Evolutionary conservation across 2,888 invertebrate genomes (phyloP).

Genomic region (Epicampocera succincta): DNA sequence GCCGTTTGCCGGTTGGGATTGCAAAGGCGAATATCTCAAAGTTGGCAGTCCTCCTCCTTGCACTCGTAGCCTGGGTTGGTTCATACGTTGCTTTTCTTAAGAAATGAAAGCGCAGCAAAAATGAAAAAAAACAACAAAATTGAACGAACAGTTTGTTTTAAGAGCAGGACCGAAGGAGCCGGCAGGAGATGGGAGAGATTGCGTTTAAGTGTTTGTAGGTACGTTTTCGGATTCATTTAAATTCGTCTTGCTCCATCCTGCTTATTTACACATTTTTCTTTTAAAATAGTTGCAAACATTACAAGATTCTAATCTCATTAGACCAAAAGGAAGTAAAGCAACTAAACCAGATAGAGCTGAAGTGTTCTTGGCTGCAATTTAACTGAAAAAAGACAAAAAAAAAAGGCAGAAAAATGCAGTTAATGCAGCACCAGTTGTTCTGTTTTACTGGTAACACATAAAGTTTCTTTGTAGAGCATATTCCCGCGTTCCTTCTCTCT

Average conservation of each 20-base stretch:
- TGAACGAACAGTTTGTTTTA: slow-evolving; percentile 23
- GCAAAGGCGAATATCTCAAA: slow-evolving; percentile 51
- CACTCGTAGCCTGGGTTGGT: slow-evolving; percentile 4
- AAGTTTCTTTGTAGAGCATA: slow-evolving; percentile 25
- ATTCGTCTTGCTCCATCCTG: slow-evolving; percentile 26
- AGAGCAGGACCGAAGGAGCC: neutral
- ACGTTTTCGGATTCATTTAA: slow-evolving; percentile 25
- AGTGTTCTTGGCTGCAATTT: slow-evolving; percentile 49
- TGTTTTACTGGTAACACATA: slow-evolving; percentile 59
- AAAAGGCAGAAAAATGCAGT: slow-evolving; percentile 9
- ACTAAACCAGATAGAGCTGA: slow-evolving; percentile 41
- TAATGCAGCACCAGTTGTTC: slow-evolving; percentile 30
- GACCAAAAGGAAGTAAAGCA: slow-evolving; percentile 3
- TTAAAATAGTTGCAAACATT: slow-evolving; percentile 63
- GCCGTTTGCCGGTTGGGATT: slow-evolving; percentile 69
- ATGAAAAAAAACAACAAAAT: neutral
- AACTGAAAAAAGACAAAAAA: neutral
- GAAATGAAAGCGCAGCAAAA: slow-evolving; percentile 35
- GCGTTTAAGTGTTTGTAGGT: slow-evolving; percentile 10
- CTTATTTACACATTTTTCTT: slow-evolving; percentile 59
- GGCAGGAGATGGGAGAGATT: slow-evolving; percentile 7
- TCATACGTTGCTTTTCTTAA: slow-evolving; percentile 55
- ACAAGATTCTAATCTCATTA: slow-evolving; percentile 68
- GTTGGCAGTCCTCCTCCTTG: slow-evolving; percentile 45
- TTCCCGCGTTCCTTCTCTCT: slow-evolving; percentile 10